Percentiles rank a stretch among this genome's conserved stretches.
phyloP scores from a whole-genome alignment of 1,140 invertebrate species.

The Bombus vancouverensis region DNA sequence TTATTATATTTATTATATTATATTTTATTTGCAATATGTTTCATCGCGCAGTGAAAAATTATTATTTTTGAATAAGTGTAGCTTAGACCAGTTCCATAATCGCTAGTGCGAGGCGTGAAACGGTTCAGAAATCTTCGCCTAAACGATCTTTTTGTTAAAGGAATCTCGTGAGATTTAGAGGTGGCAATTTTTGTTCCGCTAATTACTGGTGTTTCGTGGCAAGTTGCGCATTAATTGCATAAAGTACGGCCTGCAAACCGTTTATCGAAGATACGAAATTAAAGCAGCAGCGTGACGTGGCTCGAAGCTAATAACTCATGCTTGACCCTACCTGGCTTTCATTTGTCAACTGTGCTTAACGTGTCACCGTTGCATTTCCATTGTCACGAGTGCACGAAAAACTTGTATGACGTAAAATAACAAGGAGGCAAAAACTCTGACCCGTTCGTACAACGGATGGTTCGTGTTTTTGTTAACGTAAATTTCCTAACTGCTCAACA shows the following conservation, averaged over 20 bases:
- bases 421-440: constrained; percentile 8
- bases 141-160: neutral
- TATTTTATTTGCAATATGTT: no score
- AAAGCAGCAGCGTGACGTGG: constrained; percentile 26
- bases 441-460: neutral
- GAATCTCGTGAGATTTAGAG: neutral
- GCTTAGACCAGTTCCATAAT: no score
- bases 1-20: no score
- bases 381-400: constrained; percentile 27
- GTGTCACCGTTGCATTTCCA: constrained; percentile 34
- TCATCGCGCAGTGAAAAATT: no score
- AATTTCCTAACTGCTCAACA: constrained; percentile 2
- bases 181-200: neutral
- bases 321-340: constrained; percentile 27
- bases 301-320: constrained; percentile 38
- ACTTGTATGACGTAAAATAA: constrained; percentile 16
- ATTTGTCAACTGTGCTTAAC: constrained; percentile 34
- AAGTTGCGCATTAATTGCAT: neutral
- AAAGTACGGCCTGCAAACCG: neutral
- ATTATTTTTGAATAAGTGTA: no score
- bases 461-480: neutral
- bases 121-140: neutral
- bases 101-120: no score
- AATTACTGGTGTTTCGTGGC: neutral
- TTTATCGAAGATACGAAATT: constrained; percentile 39